Percentiles rank a stretch among this genome's conserved stretches.
These are phyloP conservation scores for Neoaliturus tenellus DNA, from an alignment of 2,888 invertebrate species.

Conservation along the genomic window DNA sequence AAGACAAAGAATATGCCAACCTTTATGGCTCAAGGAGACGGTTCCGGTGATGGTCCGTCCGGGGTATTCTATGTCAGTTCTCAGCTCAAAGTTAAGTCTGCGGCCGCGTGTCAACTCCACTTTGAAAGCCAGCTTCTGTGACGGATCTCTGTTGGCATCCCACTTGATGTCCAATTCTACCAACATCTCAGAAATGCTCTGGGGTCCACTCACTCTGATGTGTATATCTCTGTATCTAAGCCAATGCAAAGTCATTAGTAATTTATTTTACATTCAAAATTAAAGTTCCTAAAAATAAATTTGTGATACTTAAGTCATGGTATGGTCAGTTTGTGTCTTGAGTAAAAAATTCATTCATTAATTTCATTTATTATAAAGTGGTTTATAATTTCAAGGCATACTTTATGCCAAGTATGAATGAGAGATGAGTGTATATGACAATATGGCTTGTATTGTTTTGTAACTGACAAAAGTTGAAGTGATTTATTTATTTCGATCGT, in stretches of 20 bases:
- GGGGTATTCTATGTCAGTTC: constrained; percentile 83
- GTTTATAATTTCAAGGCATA: no score
- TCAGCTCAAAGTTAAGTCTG: constrained; percentile 76
- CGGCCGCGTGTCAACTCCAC: constrained; percentile 37
- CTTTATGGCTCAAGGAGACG: constrained; percentile 77
- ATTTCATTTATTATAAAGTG: no score
- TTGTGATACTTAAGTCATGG: no score
- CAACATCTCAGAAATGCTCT: constrained; percentile 78
- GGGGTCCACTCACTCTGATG: constrained; percentile 79
- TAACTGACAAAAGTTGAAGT: no score
- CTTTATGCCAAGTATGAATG: no score
- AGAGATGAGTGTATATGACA: no score
- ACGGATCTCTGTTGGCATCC: constrained; percentile 91
- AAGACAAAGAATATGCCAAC: constrained; percentile 71
- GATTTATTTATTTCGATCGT: no score
- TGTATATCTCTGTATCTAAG: constrained; percentile 84
- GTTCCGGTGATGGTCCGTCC: constrained; percentile 83
- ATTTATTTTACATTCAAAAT: background rate
- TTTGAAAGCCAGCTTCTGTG: constrained; percentile 77
- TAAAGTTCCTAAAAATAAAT: no score
- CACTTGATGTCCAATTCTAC: constrained; percentile 85
- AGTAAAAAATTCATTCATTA: no score
- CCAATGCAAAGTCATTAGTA: background rate
- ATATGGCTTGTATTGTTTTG: no score
- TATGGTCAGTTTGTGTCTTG: no score